Evolutionary conservation across 1,140 invertebrate genomes (phyloP).

Genomic region (Bombus picipes): DNA sequence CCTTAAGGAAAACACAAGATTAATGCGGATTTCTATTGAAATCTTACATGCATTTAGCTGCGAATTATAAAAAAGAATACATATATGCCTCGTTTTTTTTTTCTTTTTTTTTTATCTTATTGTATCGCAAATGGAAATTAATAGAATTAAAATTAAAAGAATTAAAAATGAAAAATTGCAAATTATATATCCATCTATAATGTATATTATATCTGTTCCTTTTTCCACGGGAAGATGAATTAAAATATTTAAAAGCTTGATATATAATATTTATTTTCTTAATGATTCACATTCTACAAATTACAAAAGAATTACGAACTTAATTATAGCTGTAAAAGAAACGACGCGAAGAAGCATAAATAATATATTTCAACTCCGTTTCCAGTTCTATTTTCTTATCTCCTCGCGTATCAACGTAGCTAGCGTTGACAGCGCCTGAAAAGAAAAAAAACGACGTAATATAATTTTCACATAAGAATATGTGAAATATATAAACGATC

Average conservation of each 20-base stretch:
- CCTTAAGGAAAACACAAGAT: no score
- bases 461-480: background rate
- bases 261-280: background rate
- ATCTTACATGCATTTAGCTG: no score
- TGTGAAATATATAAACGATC: background rate
- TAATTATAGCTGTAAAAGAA: background rate
- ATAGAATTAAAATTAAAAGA: no score
- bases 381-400: background rate
- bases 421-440: slow-evolving; percentile 37
- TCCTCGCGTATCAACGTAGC: slow-evolving; percentile 54
- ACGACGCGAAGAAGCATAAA: no score
- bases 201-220: background rate
- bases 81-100: no score
- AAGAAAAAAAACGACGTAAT: background rate
- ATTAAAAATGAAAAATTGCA: no score
- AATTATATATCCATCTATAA: background rate
- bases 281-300: no score
- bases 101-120: no score
- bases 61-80: no score
- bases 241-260: background rate
- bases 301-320: no score
- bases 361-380: background rate
- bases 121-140: no score
- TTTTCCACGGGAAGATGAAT: background rate
- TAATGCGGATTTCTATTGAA: no score